These are phyloP conservation scores for Hestina assimilis DNA, from an alignment of 1,140 invertebrate species.

Conservation along the genomic window DNA sequence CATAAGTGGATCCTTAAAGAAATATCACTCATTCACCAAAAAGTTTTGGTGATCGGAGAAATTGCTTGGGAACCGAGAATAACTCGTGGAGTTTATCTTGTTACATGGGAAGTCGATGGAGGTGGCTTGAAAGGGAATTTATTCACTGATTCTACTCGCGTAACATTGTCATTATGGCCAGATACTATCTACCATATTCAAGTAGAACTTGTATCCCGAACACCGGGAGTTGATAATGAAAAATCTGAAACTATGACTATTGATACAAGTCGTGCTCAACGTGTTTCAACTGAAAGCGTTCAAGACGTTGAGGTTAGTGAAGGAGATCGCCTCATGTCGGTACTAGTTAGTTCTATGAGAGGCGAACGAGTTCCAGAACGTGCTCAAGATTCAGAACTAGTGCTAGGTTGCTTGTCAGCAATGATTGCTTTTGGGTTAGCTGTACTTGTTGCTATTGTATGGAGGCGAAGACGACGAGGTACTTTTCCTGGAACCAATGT, in stretches of 20 bases:
- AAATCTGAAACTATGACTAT: conserved; percentile 82
- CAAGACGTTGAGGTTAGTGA: conserved; percentile 79
- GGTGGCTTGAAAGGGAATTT: conserved; percentile 90
- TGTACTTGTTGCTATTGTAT: conserved; percentile 73
- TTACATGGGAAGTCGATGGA: conserved; percentile 90
- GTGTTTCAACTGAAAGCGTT: conserved; percentile 80
- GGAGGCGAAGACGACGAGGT: conserved; percentile 76
- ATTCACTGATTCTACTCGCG: conserved; percentile 88
- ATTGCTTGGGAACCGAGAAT: conserved; percentile 85
- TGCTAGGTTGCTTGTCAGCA: conserved; percentile 78
- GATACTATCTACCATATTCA: conserved; percentile 89
- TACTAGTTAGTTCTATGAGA: conserved; percentile 79
- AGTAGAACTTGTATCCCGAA: conserved; percentile 81
- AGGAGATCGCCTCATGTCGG: conserved; percentile 79
- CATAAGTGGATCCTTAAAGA: conserved; percentile 81
- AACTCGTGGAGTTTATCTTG: conserved; percentile 83
- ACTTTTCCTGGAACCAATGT: conserved; percentile 80
- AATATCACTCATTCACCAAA: conserved; percentile 84
- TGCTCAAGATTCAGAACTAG: conserved; percentile 76
- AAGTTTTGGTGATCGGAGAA: conserved; percentile 86
- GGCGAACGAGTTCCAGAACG: conserved; percentile 76
- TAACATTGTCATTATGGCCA: conserved; percentile 88
- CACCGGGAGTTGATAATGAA: conserved; percentile 79
- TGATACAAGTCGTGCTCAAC: conserved; percentile 80
- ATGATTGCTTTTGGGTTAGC: conserved; percentile 78